Conservation (phyloP, 1,140 invertebrate species). For the Diploscapter pachys region DNA sequence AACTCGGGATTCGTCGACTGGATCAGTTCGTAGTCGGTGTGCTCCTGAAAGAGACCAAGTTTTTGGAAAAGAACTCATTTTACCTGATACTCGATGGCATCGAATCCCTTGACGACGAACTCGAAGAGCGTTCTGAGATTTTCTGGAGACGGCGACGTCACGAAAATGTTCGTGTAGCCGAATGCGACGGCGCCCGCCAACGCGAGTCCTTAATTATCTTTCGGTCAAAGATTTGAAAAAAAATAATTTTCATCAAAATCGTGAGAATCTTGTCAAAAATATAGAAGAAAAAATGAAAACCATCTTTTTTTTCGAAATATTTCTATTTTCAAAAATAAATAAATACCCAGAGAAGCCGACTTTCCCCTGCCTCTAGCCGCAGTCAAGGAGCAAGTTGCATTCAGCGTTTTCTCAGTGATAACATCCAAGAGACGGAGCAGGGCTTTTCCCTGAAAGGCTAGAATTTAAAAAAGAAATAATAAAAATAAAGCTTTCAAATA, state of each 20-base stretch:
- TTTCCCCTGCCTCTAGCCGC: slow-evolving; percentile 94
- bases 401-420: slow-evolving; percentile 84
- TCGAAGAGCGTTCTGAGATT: slow-evolving; percentile 97
- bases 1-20: slow-evolving; percentile 92
- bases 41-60: slow-evolving; percentile 69
- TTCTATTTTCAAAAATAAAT: not conserved
- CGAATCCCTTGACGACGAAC: slow-evolving; percentile 93
- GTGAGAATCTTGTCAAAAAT: not conserved
- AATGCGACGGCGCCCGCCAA: slow-evolving; percentile 69
- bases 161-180: slow-evolving; percentile 95
- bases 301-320: not conserved
- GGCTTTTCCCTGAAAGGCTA: slow-evolving; percentile 59
- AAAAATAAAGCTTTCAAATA: slow-evolving; percentile 20
- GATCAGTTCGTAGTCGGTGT: slow-evolving; percentile 91
- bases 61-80: slow-evolving; percentile 12
- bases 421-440: slow-evolving; percentile 89
- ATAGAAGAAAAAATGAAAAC: not conserved
- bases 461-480: slow-evolving; percentile 68
- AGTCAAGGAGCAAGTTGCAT: slow-evolving; percentile 87
- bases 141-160: slow-evolving; percentile 94
- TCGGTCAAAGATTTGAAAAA: not conserved
- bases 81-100: slow-evolving; percentile 80
- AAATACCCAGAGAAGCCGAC: slow-evolving; percentile 76
- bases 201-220: slow-evolving; percentile 67
- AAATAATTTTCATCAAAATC: not conserved